phyloP scores from a whole-genome alignment of 2,888 invertebrate species.

The Idaea straminata region DNA sequence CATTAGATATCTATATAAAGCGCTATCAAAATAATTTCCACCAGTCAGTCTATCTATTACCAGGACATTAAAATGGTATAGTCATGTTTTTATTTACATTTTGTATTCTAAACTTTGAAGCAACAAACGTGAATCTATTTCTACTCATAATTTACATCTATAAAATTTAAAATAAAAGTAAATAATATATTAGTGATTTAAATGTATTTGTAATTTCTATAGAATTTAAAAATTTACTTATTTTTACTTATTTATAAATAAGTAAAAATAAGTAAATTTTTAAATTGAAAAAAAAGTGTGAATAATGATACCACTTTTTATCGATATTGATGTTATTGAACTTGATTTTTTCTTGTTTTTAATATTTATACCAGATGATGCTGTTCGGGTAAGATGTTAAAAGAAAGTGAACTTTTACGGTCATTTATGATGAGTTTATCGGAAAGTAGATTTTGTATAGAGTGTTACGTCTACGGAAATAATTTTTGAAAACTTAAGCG shows the following conservation, averaged over 20 bases:
- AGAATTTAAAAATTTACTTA: too few species aligned
- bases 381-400: background rate
- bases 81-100: constrained; percentile 7
- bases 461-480: too few species aligned
- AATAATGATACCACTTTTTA: background rate
- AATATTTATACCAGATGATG: constrained; percentile 6
- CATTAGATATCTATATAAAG: constrained; percentile 48
- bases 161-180: too few species aligned
- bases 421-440: background rate
- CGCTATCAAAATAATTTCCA: constrained; percentile 21
- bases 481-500: too few species aligned
- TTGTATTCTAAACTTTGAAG: background rate
- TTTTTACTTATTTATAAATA: too few species aligned
- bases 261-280: background rate
- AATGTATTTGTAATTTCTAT: too few species aligned
- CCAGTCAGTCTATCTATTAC: constrained; percentile 43
- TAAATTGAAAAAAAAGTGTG: background rate
- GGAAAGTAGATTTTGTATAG: background rate
- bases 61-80: constrained; percentile 52
- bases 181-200: too few species aligned
- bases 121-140: background rate
- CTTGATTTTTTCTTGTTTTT: background rate
- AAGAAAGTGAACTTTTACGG: background rate
- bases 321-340: background rate
- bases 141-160: background rate